Conservation (phyloP, 2,888 invertebrate genomes). For the Cephus nigrinus region DNA sequence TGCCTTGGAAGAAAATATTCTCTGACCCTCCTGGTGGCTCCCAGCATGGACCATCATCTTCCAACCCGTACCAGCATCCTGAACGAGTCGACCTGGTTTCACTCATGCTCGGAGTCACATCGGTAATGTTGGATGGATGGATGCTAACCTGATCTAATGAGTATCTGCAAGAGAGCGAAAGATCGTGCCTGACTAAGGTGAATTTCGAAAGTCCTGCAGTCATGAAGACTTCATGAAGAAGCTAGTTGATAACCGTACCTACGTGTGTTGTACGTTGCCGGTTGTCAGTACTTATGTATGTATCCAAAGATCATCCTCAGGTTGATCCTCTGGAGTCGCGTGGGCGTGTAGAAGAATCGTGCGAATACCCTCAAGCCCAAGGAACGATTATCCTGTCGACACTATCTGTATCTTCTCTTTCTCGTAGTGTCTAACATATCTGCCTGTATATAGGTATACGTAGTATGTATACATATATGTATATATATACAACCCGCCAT, state of each 20-base stretch:
- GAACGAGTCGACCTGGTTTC: background rate
- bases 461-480: conserved; percentile 8
- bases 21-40: conserved; percentile 28
- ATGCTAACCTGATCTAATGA: background rate
- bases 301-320: background rate
- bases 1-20: conserved; percentile 45
- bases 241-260: background rate
- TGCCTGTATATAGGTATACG: background rate
- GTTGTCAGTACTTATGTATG: background rate
- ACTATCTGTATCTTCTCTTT: conserved; percentile 34
- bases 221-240: background rate
- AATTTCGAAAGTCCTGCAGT: background rate
- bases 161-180: background rate
- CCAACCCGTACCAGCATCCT: background rate
- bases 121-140: background rate
- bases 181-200: background rate
- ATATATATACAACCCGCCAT: conserved; percentile 24
- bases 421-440: background rate
- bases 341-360: conserved; percentile 35
- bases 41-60: background rate
- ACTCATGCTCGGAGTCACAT: background rate
- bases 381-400: conserved; percentile 61
- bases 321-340: conserved; percentile 18
- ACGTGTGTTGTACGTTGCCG: background rate
- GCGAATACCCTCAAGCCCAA: conserved; percentile 32